A percentile compares a stretch with the other conserved stretches of the same genome.
These are phyloP conservation scores for Diaprepes abbreviatus DNA, from an alignment of 2,888 invertebrate species.

Conservation along the genomic window DNA sequence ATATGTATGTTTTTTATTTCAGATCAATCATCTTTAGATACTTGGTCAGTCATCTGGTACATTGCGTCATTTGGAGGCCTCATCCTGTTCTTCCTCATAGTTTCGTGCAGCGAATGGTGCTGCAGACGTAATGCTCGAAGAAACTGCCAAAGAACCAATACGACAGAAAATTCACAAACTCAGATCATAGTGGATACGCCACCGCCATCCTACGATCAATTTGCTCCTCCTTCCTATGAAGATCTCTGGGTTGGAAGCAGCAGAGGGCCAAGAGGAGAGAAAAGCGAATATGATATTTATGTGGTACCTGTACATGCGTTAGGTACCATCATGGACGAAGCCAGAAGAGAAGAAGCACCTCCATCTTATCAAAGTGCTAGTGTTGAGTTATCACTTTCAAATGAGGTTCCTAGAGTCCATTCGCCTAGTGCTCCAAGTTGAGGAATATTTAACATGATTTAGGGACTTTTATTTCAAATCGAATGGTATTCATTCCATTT, in stretches of 20 bases:
- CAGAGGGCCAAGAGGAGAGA: constrained; percentile 59
- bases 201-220: constrained; percentile 71
- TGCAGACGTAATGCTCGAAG: constrained; percentile 64
- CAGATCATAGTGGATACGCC: constrained; percentile 63
- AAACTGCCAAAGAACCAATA: constrained; percentile 45
- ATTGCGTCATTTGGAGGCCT: constrained; percentile 72
- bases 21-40: constrained; percentile 63
- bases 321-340: constrained; percentile 56
- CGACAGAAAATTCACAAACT: constrained; percentile 7
- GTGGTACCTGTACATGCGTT: constrained; percentile 68
- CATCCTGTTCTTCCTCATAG: constrained; percentile 71
- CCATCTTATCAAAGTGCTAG: constrained; percentile 53
- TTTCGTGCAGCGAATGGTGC: constrained; percentile 73
- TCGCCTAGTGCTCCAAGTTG: constrained; percentile 10
- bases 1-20: constrained; percentile 47
- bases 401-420: constrained; percentile 12
- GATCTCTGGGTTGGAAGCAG: constrained; percentile 61
- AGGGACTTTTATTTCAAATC: neutral
- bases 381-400: neutral
- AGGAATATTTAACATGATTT: neutral
- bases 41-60: constrained; percentile 73
- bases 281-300: constrained; percentile 68
- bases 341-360: constrained; percentile 54
- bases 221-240: constrained; percentile 72
- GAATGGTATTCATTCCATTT: neutral